phyloP scores from a whole-genome alignment of 2,888 invertebrate genomes.

The Spialia ferax region DNA sequence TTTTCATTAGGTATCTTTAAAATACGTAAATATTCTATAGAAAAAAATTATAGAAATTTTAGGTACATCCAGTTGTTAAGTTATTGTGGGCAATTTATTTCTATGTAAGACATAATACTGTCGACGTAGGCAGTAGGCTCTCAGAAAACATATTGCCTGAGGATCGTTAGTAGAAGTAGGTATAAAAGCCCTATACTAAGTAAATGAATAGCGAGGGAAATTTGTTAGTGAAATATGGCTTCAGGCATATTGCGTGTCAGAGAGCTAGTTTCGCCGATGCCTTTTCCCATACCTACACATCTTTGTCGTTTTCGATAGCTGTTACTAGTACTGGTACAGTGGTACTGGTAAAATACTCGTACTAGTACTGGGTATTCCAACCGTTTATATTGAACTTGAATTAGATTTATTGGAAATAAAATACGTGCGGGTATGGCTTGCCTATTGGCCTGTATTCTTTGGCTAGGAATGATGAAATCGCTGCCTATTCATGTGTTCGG shows the following conservation, averaged over 20 bases:
- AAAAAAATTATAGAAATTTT: too few relatives aligned
- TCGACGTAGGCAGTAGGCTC: conserved; percentile 12
- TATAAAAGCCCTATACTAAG: conserved; percentile 21
- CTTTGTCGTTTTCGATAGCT: conserved; percentile 24
- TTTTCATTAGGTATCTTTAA: too few relatives aligned
- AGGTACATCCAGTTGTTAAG: too few relatives aligned
- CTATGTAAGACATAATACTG: not conserved
- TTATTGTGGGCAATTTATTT: not conserved
- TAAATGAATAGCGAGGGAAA: conserved; percentile 27
- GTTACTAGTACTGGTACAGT: too few relatives aligned
- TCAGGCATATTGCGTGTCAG: conserved; percentile 34
- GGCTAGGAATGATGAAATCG: conserved; percentile 28
- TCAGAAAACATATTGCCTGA: conserved; percentile 12
- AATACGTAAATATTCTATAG: too few relatives aligned
- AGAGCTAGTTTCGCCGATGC: conserved; percentile 34
- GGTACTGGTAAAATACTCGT: conserved; percentile 26
- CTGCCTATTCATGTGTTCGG: conserved; percentile 18
- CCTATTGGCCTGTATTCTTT: conserved; percentile 38
- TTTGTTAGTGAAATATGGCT: conserved; percentile 37
- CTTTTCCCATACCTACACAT: conserved; percentile 30
- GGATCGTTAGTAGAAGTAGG: conserved; percentile 17
- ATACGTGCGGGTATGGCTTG: conserved; percentile 5
- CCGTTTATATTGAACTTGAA: conserved; percentile 23
- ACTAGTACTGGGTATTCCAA: conserved; percentile 1
- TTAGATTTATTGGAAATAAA: conserved; percentile 27